Conservation (phyloP, 1,140 invertebrate species). For the Cydia strobilella region DNA sequence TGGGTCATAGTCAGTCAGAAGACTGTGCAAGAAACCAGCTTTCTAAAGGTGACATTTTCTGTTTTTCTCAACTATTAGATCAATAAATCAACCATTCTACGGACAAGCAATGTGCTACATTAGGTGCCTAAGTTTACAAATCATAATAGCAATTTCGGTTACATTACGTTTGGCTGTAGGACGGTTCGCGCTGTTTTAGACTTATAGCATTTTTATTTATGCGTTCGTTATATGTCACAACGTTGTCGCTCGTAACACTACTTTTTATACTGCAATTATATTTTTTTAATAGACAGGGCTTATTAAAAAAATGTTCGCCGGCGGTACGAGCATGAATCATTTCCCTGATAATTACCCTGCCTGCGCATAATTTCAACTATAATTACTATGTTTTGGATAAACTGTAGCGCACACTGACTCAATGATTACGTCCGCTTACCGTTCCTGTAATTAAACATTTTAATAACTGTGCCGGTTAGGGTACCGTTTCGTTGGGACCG, state of each 20-base stretch:
- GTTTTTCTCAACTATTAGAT: too few relatives aligned
- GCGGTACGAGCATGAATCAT: constrained; percentile 26
- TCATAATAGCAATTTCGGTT: too few relatives aligned
- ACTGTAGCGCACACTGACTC: constrained; percentile 63
- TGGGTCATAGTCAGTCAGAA: too few relatives aligned
- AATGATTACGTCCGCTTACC: constrained; percentile 68
- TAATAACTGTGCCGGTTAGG: constrained; percentile 56
- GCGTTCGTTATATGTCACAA: background rate
- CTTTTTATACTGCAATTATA: background rate
- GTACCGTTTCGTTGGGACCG: constrained; percentile 4
- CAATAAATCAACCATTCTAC: too few relatives aligned
- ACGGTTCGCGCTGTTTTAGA: background rate
- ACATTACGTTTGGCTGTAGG: background rate
- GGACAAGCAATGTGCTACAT: too few relatives aligned
- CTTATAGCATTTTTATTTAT: background rate
- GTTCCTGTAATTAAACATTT: constrained; percentile 78
- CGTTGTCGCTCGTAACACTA: background rate
- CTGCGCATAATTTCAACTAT: constrained; percentile 60
- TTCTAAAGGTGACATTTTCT: too few relatives aligned
- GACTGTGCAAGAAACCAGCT: too few relatives aligned
- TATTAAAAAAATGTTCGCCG: constrained; percentile 6
- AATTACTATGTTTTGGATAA: constrained; percentile 72
- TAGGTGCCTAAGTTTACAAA: too few relatives aligned
- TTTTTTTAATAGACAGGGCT: constrained; percentile 12
- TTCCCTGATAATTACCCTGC: constrained; percentile 29